These are phyloP conservation scores for Ernsta delagoae DNA, from an alignment of 2,888 invertebrate genomes.

Conservation along the genomic window DNA sequence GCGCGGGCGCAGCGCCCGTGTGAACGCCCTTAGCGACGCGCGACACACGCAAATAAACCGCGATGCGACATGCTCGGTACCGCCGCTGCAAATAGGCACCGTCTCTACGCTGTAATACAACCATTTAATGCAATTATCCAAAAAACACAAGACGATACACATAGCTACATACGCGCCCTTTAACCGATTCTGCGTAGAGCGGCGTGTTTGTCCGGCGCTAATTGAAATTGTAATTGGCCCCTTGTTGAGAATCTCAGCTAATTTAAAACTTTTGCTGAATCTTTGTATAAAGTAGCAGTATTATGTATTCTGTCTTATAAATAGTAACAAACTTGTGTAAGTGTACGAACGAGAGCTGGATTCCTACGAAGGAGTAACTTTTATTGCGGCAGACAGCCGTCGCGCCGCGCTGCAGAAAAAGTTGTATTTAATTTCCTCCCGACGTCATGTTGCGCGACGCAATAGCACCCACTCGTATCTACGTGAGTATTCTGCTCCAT, in stretches of 20 bases:
- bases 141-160: slow-evolving; percentile 47
- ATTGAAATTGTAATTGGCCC: slow-evolving; percentile 27
- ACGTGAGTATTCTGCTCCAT: not conserved
- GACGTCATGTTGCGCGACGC: slow-evolving; percentile 15
- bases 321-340: slow-evolving; percentile 15
- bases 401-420: slow-evolving; percentile 44
- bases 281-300: not conserved
- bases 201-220: slow-evolving; percentile 18
- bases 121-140: slow-evolving; percentile 56
- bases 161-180: slow-evolving; percentile 5
- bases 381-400: slow-evolving; percentile 65
- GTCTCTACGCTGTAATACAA: slow-evolving; percentile 46
- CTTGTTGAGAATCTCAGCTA: not conserved
- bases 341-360: slow-evolving; percentile 33
- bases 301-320: slow-evolving; percentile 1
- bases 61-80: slow-evolving; percentile 43
- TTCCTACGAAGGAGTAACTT: slow-evolving; percentile 54
- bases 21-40: slow-evolving; percentile 77
- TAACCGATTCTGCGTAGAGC: slow-evolving; percentile 27
- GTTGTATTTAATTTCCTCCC: slow-evolving; percentile 48
- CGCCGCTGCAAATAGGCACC: slow-evolving; percentile 50
- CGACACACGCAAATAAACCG: slow-evolving; percentile 78
- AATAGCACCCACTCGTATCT: slow-evolving; percentile 1
- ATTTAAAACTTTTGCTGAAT: slow-evolving; percentile 5
- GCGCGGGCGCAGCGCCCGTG: slow-evolving; percentile 50